Evolutionary conservation across 2,797 vertebrate genomes (phyloP).

Genomic region (Knipowitschia caucasica): DNA sequence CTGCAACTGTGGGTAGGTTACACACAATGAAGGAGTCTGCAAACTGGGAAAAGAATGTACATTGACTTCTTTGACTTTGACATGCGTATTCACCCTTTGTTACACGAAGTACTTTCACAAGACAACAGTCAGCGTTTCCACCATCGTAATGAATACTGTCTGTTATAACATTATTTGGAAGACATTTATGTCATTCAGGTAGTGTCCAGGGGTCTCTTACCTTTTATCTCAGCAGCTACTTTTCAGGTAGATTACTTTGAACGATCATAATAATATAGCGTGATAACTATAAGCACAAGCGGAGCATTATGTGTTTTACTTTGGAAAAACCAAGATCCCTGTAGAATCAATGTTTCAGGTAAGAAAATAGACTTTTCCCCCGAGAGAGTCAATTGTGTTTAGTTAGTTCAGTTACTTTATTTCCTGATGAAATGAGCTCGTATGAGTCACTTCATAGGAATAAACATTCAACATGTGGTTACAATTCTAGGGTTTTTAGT

Average conservation of each 20-base stretch:
- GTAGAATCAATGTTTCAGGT: constrained; percentile 22
- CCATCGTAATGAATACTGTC: too few relatives aligned
- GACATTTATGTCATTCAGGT: too few relatives aligned
- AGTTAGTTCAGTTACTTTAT: background rate
- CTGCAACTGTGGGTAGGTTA: constrained; percentile 48
- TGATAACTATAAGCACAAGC: too few relatives aligned
- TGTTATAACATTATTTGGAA: too few relatives aligned
- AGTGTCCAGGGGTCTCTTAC: too few relatives aligned
- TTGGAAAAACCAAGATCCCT: constrained; percentile 11
- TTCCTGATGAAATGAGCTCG: background rate
- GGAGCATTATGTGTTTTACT: constrained; percentile 23
- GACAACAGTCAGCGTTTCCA: constrained; percentile 9
- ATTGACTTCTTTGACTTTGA: background rate
- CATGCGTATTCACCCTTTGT: background rate
- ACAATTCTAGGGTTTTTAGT: constrained; percentile 43
- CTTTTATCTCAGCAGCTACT: too few relatives aligned
- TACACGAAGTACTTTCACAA: background rate
- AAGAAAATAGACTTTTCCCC: background rate
- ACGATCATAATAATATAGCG: too few relatives aligned
- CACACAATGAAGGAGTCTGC: background rate
- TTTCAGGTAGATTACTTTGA: too few relatives aligned
- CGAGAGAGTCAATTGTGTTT: constrained; percentile 9
- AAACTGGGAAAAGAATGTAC: background rate
- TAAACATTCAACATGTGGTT: constrained; percentile 56
- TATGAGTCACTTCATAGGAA: constrained; percentile 55